Conservation (phyloP, 2,113 vertebrate genomes). For the Elgaria multicarinata region DNA sequence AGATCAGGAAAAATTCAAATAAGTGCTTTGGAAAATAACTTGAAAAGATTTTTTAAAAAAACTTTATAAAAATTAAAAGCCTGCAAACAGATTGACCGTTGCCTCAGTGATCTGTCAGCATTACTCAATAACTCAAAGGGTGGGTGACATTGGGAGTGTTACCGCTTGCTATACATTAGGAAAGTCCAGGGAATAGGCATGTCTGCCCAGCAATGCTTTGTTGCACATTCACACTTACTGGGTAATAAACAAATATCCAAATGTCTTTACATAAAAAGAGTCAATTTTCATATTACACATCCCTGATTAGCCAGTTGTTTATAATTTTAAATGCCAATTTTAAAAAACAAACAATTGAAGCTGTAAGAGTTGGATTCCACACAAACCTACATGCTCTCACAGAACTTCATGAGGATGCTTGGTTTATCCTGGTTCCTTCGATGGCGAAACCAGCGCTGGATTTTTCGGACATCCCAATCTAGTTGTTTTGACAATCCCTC, state of each 20-base stretch:
- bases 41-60: neutral
- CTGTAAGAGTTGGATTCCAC: conserved; percentile 23
- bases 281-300: neutral
- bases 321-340: neutral
- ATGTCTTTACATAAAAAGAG: neutral
- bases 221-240: neutral
- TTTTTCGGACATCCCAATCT: conserved; percentile 95
- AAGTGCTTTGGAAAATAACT: conserved; percentile 4
- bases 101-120: neutral
- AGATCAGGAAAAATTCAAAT: neutral
- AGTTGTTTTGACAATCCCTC: conserved; percentile 95
- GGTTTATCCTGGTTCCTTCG: conserved; percentile 98
- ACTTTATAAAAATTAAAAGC: conserved; percentile 5
- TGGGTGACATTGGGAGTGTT: neutral
- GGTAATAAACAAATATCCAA: neutral
- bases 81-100: neutral
- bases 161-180: neutral
- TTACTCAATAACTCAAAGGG: neutral
- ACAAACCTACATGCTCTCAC: conserved; percentile 97
- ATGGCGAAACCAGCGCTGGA: conserved; percentile 96
- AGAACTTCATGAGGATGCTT: conserved; percentile 93
- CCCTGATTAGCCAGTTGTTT: neutral
- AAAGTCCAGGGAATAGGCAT: neutral
- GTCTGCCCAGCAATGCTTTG: neutral
- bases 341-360: conserved; percentile 27